Evolutionary conservation across 2,888 invertebrate species (phyloP), one percentile per base, ranked within the genome.

Genomic region (Zygothrica quintamaculata): DNA sequence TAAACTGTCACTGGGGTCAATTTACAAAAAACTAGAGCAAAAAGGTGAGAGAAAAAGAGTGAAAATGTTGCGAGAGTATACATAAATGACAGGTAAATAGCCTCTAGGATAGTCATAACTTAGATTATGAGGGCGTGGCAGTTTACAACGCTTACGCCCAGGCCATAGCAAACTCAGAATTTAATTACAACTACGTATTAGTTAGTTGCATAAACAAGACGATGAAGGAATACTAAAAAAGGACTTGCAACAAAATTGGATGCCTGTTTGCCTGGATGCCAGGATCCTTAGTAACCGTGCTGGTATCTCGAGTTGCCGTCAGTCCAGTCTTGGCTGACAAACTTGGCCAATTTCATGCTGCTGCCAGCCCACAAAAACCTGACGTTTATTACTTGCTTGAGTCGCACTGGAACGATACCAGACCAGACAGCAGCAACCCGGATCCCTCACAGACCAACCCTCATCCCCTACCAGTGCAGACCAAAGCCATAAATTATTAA

Each of bases 401-500:
- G 50, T 52, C 55, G 48, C 6, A 39, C 18, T 5, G 5, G 29
- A 34, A 11, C 11, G 12, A 13, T 25, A 15, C 15, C 11, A 11
- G 50, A 50, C 43, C 31, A 51, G 42, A 40, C 16, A 9, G n/a
- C n/a, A n/a, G n/a, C 22, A 40, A 13, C 11, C 12, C 22, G 12
- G n/a, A 16, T 33, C 34, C 26, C 3, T 47, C 25, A 8, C 26
- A 50, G 37, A 25, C 62, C 50, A 60, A 71, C 65, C n/a, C n/a
- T n/a, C n/a, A n/a, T n/a, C n/a, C n/a, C n/a, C n/a, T n/a, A n/a
- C n/a, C n/a, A n/a, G n/a, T n/a, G n/a, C 62, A 67, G 70, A 65
- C 61, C 68, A 71, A 60, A 67, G 71, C 65, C 86, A 87, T 86
- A 86, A 86, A 86, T 86, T 86, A 86, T 81, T 80, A 85, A 87